Evolutionary conservation across 2,113 vertebrate genomes (phyloP), one percentile per base, ranked within the genome.

Genomic region (Salvelinus namaycush): DNA sequence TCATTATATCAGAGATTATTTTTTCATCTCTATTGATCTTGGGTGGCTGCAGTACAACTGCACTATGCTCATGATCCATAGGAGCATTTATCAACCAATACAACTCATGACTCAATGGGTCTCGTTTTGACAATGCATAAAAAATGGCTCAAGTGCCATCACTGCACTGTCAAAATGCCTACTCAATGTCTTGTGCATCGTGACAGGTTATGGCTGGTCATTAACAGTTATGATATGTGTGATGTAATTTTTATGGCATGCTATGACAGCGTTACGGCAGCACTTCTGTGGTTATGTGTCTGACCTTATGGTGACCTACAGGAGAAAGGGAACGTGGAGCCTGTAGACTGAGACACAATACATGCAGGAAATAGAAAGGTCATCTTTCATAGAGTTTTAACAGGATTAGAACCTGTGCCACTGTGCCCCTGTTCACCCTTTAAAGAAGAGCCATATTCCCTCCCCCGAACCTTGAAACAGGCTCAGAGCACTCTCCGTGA

Each of bases 341-440:
- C 22, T 29, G 22, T 11, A 51, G 12, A 18, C 64, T 6, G 49
- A 69, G 49, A 57, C 20, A 26, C 6, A 16, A 51, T 26, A 67
- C 29, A 74, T 44, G 64, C 34, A 64, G 26, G 11, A 14, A 59
- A 26, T 34, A 67, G 27, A 76, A 68, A 76, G 74, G 66, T 29
- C 66, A 59, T 57, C 27, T 76, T 22, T 9, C 11, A 51, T 12
- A 69, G 29, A 31, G 31, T 11, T 16, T 69, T 70, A 70, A 76
- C 68, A 76, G 6, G 57, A 29, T 64, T 70, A 62, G 26, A 62
- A 70, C 16, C 31, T n/a, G 29, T 68, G 9, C 51, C 26, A 44
- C 34, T 2, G n/a, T 68, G 9, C 51, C 26, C 22, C 24, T 2
- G 8, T 64, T 65, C 68, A 62, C 24, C 59, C 34, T 22, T 12